Evolutionary conservation across 1,140 invertebrate genomes (phyloP), one percentile per base, ranked within the genome.

Genomic region (Panagrolaimus sp.): DNA sequence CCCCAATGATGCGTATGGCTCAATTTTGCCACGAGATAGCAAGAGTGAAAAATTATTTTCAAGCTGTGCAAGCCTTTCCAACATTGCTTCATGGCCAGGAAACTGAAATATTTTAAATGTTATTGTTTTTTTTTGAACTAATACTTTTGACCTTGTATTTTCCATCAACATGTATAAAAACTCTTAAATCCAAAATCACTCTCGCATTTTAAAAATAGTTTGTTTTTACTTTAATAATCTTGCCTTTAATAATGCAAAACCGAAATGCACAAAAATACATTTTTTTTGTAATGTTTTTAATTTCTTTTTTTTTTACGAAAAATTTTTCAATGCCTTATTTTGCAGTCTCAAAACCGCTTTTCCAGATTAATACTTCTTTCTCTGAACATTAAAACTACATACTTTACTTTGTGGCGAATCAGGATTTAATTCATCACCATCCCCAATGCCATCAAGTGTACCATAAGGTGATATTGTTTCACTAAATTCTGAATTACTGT

Each of bases 21-120:
- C 64, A 9, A 81, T 74, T 9, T 78, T 67, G 0, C 74, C 77
- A n/a, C 79, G 65, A 48, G 79, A 81, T 11, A 81, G 53, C 27
- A 81, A 63, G 8, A 81, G 57, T 11, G 80, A 74, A 48, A 81
- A 83, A 64, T 81, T 81, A 48, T 81, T 81, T 62, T 81, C 79
- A 31, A 81, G 66, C 14, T 69, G 67, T 11, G 81, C 79, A 23
- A 81, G 65, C 23, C 77, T 23, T 38, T 82, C 79, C 16, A 82
- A 69, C 42, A 82, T 70, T 13, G 74, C 71, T 62, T 80, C 76
- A 16, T 61, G 63, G 31, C 16, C 31, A 20, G 63, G 11, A 42
- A 14, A 45, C 53, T 20, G 42, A 61, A 14, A 23, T 75, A 74
- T 69, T 7, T 3, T 72, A 48, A 7, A 4, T 38, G 2, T 38